Evolutionary conservation across 2,888 invertebrate species (phyloP), one percentile per base, ranked within the genome.

Genomic region (Acanthosepion esculentum): DNA sequence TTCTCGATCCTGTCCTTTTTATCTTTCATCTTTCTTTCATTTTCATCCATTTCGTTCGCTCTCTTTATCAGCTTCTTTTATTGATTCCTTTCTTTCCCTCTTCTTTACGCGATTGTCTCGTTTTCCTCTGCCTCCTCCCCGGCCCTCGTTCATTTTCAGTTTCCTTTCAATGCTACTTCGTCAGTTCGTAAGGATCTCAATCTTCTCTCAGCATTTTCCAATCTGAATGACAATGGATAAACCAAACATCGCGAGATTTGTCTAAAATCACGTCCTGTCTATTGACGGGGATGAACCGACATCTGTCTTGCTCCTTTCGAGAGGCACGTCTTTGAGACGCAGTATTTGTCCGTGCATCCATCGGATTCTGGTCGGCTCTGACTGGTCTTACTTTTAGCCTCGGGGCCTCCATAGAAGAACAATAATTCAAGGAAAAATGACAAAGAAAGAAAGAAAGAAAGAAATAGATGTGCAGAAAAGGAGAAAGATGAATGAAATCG

Each of bases 171-270:
- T n/a, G 10, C 12, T 0, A 29, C n/a, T 78, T n/a, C n/a, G 8
- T 7, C 29, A 78, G 8, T 78, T 78, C n/a, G n/a, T 29, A n/a
- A n/a, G 78, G 10, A n/a, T 78, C 26, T 64, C 64, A 64, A 64
- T 64, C 23, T 26, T 64, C 78, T 78, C 78, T 29, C 78, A n/a
- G 78, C 29, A 29, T 78, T 78, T 78, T 29, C 78, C 10, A 78
- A 78, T 78, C 78, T 78, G 29, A 78, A 78, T 78, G 29, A 78
- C 78, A 78, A 78, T 78, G 78, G 78, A 78, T 78, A 78, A 78
- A 78, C 78, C 78, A 78, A 78, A 78, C 78, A 78, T 78, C 29
- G 78, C 78, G 78, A 78, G 78, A 78, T 78, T 78, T 78, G 78
- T 78, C 8, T 78, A n/a, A 78, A 78, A 78, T 78, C 78, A 78